Conservation (phyloP, 2,113 vertebrate species). For the Lichenostomus cassidix region DNA sequence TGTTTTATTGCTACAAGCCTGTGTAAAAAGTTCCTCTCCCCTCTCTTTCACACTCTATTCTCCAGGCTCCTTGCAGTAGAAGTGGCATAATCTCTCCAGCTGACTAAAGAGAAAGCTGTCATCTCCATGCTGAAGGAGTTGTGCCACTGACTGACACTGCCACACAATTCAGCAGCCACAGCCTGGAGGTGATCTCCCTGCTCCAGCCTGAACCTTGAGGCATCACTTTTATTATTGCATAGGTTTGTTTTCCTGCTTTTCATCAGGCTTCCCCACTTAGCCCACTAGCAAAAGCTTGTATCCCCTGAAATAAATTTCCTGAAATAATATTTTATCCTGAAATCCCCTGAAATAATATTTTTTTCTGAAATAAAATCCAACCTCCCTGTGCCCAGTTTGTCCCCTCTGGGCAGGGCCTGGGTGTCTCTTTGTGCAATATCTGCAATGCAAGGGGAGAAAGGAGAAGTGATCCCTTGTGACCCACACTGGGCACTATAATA, state of each 20-base stretch:
- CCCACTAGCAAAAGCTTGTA: neutral
- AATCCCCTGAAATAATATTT: too few relatives aligned
- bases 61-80: neutral
- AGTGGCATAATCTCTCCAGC: neutral
- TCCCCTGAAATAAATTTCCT: too few relatives aligned
- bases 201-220: neutral
- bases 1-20: neutral
- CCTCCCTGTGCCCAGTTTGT: neutral
- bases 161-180: neutral
- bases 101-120: neutral
- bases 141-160: neutral
- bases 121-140: accelerated
- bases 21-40: neutral
- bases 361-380: too few relatives aligned
- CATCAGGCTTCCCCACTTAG: neutral
- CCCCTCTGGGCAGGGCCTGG: neutral
- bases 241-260: neutral
- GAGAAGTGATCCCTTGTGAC: constrained; percentile 14
- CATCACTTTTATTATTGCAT: neutral
- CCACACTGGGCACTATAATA: neutral
- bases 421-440: neutral
- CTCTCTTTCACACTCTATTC: neutral
- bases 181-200: neutral
- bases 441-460: neutral
- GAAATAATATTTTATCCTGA: too few relatives aligned